Percentiles rank a stretch among this genome's conserved stretches.
Evolutionary conservation across 1,140 invertebrate species (phyloP).

Genomic region (Drosophila murphyi): DNA sequence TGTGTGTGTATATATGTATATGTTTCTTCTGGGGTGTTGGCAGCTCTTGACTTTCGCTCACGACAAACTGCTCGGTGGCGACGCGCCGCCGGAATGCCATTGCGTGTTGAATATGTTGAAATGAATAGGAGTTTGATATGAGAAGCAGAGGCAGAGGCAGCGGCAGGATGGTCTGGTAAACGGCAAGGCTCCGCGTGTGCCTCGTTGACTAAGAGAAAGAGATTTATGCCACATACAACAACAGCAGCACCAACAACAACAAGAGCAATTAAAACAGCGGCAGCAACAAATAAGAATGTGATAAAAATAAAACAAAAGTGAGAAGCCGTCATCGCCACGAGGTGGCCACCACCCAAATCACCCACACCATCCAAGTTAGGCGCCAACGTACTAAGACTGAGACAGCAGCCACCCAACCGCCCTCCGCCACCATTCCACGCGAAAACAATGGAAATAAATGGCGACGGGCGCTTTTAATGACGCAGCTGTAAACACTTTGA

Average conservation of each 20-base stretch:
- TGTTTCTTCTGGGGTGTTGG: neutral
- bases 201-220: conserved; percentile 32
- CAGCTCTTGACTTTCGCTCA: neutral
- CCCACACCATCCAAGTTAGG: neutral
- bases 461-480: conserved; percentile 71
- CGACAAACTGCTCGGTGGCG: neutral
- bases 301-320: conserved; percentile 72
- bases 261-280: conserved; percentile 64
- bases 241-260: conserved; percentile 34
- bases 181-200: conserved; percentile 10
- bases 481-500: conserved; percentile 75
- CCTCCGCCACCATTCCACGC: neutral
- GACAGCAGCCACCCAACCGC: conserved; percentile 11
- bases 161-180: conserved; percentile 1
- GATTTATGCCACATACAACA: conserved; percentile 46
- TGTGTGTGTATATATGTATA: neutral
- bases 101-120: conserved; percentile 32
- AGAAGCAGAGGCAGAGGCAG: neutral
- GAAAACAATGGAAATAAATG: conserved; percentile 58
- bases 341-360: conserved; percentile 24
- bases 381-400: conserved; percentile 1
- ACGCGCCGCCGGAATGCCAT: conserved; percentile 24
- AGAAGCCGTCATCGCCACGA: conserved; percentile 53
- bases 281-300: conserved; percentile 64
- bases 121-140: conserved; percentile 21